Base-by-base conservation (phyloP, 2,888 invertebrate genomes). In the Vandiemenella viatica region DNA sequence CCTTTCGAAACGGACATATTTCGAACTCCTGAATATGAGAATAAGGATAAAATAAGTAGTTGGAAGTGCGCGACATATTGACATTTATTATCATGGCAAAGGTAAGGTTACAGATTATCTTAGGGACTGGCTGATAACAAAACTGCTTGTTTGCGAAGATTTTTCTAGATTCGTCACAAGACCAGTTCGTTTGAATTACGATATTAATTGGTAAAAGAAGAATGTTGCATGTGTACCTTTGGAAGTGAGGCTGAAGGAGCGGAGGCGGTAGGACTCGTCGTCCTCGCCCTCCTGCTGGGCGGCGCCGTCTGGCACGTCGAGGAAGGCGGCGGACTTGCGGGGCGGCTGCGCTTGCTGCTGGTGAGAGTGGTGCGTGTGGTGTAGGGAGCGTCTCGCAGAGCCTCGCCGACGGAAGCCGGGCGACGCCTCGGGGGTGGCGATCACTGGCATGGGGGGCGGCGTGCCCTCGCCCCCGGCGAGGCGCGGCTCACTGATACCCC, bases 221-320 rank as follows among this genome's bases (percentile, higher is more conserved):
- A n/a, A n/a, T n/a, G n/a, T 23, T 23, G 32, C 5, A n/a, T n/a
- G 32, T 32, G 76, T 76, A 80, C 88, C 88, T 78, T 93, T 93
- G 60, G 84, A 79, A 60, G 91, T 86, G 69, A 83, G 83, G 70
- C 88, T 87, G 74, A 96, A 96, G 58, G 90, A 89, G 60, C 95
- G 77, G 60, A 95, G 78, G 56, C 91, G 76, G 70, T 91, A 90
- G 55, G 85, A 83, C 67, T 90, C 89, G 61, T 88, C 88, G 60
- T 88, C 87, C 47, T 82, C 82, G 55, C 78, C 77, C 20, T 76
- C 73, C 41, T 53, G 49, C 46, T 51, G 37, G 59, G 59, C 55
- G 32, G 53, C 56, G 44, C 55, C 52, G 55, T 71, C 72, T 0
- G 82, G 82, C 19, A 83, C 82, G 62, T 83, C 82, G 53, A 82